Base-by-base conservation (phyloP, 2,888 invertebrate species). In the Nemapogon koenigi region DNA sequence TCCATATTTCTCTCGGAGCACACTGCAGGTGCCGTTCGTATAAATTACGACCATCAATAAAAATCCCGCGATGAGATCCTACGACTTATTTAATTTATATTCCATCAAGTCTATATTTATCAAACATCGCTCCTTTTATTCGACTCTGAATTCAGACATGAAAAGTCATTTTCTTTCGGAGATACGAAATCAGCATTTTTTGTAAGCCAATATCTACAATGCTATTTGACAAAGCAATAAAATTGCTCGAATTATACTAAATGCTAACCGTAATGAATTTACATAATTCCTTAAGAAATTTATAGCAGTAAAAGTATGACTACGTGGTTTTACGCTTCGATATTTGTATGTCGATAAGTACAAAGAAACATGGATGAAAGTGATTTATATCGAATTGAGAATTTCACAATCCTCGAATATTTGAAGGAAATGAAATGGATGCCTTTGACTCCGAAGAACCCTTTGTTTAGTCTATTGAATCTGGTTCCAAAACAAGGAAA, bases 1-100 rank as follows among this genome's bases (percentile, higher is more conserved):
- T 75, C 75, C 73, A 76, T 76, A 76, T 75, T 75, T 73, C 71
- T 71, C 61, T 59, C 57, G 62, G 57, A 66, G 68, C 66, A 71
- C 68, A 67, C 69, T 72, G 71, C 66, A 75, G 71, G 71, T 57
- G 65, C 69, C 68, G 73, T 66, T 73, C 68, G 73, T 75, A 75
- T 73, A 73, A 76, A 76, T 76, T 76, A 73, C 67, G 52, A 56
- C 67, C 70, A 75, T 78, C 76, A 73, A 76, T 76, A 78, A 76
- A 73, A 76, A 75, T 73, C 73, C 65, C 62, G 57, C 66, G 65
- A 61, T 51, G 56, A 66, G 63, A 75, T 72, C 64, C 70, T 53
- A 55, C 61, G 72, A 75, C 73, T 76, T 76, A 76, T 73, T 75
- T 73, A 73, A 76, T 76, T 76, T 71, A 72, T 73, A 73, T 73